A percentile compares a stretch with the other conserved stretches of the same genome.
Evolutionary conservation across 2,113 vertebrate species (phyloP).

Genomic region (Ptilorrhoa leucosticta): DNA sequence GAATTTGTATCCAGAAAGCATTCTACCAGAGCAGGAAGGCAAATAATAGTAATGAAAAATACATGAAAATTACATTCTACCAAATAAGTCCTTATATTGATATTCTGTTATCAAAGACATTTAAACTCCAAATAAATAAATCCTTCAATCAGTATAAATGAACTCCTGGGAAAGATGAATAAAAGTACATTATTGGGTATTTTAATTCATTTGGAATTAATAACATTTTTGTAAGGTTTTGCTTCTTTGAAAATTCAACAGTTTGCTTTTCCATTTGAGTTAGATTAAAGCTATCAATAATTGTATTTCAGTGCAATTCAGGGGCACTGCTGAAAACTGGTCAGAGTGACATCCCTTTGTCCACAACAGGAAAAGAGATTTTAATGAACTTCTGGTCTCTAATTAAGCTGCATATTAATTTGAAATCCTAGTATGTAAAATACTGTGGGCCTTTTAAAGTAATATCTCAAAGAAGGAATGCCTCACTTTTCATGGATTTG

Average conservation of each 20-base stretch:
- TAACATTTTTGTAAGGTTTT: neutral
- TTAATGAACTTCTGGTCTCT: neutral
- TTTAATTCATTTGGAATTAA: neutral
- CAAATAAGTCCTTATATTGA: neutral
- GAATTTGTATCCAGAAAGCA: neutral
- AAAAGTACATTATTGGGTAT: neutral
- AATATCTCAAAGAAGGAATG: neutral
- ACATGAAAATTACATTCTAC: neutral
- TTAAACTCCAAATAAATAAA: constrained; percentile 20
- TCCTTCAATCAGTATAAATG: neutral
- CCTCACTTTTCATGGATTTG: neutral
- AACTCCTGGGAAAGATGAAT: neutral
- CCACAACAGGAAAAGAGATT: neutral
- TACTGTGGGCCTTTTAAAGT: neutral
- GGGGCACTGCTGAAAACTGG: neutral
- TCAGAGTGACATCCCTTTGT: neutral
- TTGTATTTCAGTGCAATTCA: neutral
- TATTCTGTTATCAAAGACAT: neutral
- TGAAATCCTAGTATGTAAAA: neutral
- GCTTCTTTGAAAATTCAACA: neutral
- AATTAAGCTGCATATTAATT: neutral
- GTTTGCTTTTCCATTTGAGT: neutral
- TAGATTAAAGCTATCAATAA: neutral
- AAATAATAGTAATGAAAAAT: neutral
- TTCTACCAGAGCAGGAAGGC: neutral